Evolutionary conservation across 2,113 vertebrate species (phyloP), one percentile per base, ranked within the genome.

Genomic region (Neolamprologus cancellatus): DNA sequence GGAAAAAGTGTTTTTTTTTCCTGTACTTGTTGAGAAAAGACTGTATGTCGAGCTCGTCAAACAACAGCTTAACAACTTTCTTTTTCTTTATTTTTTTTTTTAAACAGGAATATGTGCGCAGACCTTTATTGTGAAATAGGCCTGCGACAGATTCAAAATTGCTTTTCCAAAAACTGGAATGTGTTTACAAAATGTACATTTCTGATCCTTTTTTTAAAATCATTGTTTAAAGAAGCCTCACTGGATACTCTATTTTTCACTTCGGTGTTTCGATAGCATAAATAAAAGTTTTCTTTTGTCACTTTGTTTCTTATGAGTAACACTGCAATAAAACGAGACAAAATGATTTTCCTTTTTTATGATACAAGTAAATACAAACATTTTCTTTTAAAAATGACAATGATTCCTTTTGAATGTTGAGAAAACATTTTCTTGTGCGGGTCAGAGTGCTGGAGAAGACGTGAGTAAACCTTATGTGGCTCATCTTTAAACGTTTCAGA

Each of bases 281-380:
- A 91, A 92, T 84, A 76, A 61, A 66, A 36, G 6, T 39, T 57
- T 55, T 50, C 32, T 46, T 23, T 28, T 59, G 5, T 32, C 2
- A 18, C 30, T 48, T 76, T 39, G 13, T 83, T 81, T 86, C 5
- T 86, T 5, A 55, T 41, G 15, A 81, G 36, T 53, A 18, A 57
- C 7, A 44, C 5, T 17, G 8, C 53, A 66, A 83, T 85, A 11
- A 86, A 78, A 53, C 28, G n/a, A 79, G 32, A 82, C 13, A 55
- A 69, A 41, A 3, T 71, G 20, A 2, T 44, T 71, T 25, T 25
- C 39, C 5, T 71, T 71, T 44, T 69, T 71, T 25, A 66, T 90
- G 54, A 88, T 81, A 89, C 71, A 92, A 17, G 84, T 90, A 85
- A 86, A 91, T 90, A 87, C 53, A 89, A 50, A 78, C 36, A 50